These are phyloP conservation scores for Macropis europaea DNA, from an alignment of 2,888 invertebrate species.

Conservation along the genomic window DNA sequence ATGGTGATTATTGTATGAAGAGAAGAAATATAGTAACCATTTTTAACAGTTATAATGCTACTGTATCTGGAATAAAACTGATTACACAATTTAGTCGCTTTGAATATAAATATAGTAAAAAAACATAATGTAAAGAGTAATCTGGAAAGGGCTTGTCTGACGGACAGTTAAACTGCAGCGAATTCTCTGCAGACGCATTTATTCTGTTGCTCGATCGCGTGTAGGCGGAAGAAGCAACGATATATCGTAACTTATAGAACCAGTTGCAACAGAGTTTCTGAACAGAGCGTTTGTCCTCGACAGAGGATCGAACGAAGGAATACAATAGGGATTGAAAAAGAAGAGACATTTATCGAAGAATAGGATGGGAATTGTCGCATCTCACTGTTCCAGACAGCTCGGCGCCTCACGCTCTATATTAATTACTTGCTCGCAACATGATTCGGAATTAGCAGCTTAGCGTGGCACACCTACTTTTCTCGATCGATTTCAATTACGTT, in stretches of 20 bases:
- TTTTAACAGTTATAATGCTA: no score
- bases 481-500: conserved; percentile 10
- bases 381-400: conserved; percentile 44
- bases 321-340: background rate
- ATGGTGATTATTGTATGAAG: no score
- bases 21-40: no score
- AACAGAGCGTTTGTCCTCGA: conserved; percentile 13
- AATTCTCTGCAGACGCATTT: conserved; percentile 24
- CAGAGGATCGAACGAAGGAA: conserved; percentile 28
- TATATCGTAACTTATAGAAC: conserved; percentile 37
- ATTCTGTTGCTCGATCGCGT: conserved; percentile 14
- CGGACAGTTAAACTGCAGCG: conserved; percentile 22
- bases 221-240: conserved; percentile 31
- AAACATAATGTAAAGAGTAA: background rate
- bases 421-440: conserved; percentile 42
- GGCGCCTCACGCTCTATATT: conserved; percentile 53
- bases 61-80: no score
- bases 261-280: conserved; percentile 32
- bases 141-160: background rate
- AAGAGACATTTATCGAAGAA: conserved; percentile 27
- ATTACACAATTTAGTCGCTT: no score
- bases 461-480: conserved; percentile 21
- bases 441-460: conserved; percentile 26
- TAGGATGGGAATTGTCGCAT: conserved; percentile 33
- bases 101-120: no score